Evolutionary conservation across 2,797 vertebrate genomes (phyloP), one percentile per base, ranked within the genome.

Genomic region (Pseudochaenichthys georgianus): DNA sequence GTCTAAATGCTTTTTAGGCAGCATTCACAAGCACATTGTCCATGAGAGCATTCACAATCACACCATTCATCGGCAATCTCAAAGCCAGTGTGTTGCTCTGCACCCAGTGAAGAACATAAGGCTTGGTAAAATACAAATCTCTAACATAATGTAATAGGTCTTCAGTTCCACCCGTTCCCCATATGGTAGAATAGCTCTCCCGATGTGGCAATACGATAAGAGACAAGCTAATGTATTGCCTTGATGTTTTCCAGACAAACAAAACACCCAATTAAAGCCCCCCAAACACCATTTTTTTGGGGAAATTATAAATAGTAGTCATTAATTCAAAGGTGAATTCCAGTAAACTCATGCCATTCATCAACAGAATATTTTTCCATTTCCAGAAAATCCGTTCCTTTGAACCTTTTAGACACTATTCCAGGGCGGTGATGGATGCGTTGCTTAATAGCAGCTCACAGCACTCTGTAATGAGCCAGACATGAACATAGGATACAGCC

Each of bases 381-480:
- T 92, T 88, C 83, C 67, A 87, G 84, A 94, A 92, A 93, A 95
- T 91, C 87, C 84, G 75, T 89, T 88, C 89, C 87, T 8, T 91
- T 95, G 95, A 95, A 94, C 94, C 94, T 95, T 94, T 94, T 80
- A 85, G 77, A 92, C 90, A 93, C 89, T 38, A 81, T 82, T 90
- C 71, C 85, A 80, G 78, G 88, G 74, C 53, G 47, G 67, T 95
- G 94, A 96, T 94, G 90, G 94, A 95, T 94, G 92, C 80, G 89
- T 87, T 92, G 83, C 80, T 88, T 94, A 94, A 93, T 89, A 93
- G 90, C 82, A 75, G 85, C 91, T 91, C 70, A 84, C 59, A 83
- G 82, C 80, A 78, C 82, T 88, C 74, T 79, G 87, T 93, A 94
- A 95, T 93, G 89, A 93, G 92, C 93, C 82, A 86, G 90, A 92